Conservation (phyloP, 1,140 invertebrate genomes). For the Zaprionus nigranus region DNA sequence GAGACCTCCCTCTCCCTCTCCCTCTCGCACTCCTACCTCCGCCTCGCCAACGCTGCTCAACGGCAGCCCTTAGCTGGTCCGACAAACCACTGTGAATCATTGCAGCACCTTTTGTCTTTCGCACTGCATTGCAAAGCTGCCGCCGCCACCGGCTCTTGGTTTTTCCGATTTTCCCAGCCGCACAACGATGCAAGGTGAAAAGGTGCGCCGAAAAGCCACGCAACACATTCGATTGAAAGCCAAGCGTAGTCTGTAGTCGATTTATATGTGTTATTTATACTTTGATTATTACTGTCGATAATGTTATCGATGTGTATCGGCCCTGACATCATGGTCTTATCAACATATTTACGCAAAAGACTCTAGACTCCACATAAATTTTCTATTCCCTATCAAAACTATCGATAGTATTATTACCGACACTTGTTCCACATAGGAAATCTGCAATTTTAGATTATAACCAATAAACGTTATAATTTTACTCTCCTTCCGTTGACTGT, state of each 20-base stretch:
- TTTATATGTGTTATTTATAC: no score
- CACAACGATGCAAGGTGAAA: not conserved
- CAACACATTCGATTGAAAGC: not conserved
- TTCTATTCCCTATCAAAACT: no score
- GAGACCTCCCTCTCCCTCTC: not conserved
- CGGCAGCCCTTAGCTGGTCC: not conserved
- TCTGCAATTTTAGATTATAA: no score
- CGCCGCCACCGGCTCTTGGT: conserved; percentile 8
- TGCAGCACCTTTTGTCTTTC: conserved; percentile 69
- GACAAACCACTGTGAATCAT: conserved; percentile 29
- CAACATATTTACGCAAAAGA: no score
- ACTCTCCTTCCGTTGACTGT: no score
- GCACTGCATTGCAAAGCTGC: not conserved
- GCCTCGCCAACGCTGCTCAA: no score
- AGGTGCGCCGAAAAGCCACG: not conserved
- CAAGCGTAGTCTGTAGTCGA: not conserved
- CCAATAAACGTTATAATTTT: no score
- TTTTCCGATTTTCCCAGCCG: not conserved
- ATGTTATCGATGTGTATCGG: not conserved
- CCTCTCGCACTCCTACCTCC: not conserved
- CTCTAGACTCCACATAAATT: no score
- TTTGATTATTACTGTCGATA: not conserved
- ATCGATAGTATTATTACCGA: no score
- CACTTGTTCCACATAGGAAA: no score
- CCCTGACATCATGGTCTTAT: not conserved